Conservation (phyloP, 23 tunicate genomes). For the Trididemnum miniatum region DNA sequence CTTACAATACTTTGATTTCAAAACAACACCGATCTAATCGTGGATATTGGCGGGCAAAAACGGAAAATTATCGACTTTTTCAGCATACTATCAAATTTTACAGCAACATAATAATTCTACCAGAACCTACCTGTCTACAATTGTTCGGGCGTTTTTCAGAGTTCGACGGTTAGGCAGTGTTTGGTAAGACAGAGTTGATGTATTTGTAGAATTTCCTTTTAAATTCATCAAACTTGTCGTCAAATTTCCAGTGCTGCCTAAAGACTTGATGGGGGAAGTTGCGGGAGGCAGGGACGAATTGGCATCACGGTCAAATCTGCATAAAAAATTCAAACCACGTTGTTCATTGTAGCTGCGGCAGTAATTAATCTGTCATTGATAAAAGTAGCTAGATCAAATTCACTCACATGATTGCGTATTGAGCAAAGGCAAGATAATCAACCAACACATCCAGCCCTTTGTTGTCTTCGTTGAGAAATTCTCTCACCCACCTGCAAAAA, state of each 20-base stretch:
- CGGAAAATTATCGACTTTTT: too few species aligned
- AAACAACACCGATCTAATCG: too few species aligned
- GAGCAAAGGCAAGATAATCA: slow-evolving; percentile 92
- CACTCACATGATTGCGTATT: slow-evolving; percentile 93
- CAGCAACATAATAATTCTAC: too few species aligned
- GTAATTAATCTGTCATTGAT: too few species aligned
- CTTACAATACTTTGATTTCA: too few species aligned
- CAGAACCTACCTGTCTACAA: slow-evolving; percentile 69
- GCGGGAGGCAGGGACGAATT: slow-evolving; percentile 9
- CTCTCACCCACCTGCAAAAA: slow-evolving; percentile 92
- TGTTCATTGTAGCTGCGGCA: too few species aligned
- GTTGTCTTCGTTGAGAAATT: slow-evolving; percentile 91
- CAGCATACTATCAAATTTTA: too few species aligned
- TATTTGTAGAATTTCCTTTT: neutral
- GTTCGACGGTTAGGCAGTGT: slow-evolving; percentile 80
- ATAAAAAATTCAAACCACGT: neutral
- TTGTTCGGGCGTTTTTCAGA: slow-evolving; percentile 75
- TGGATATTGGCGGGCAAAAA: too few species aligned
- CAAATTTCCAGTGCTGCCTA: slow-evolving; percentile 51
- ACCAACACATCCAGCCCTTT: slow-evolving; percentile 95
- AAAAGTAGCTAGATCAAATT: too few species aligned
- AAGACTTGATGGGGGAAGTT: slow-evolving; percentile 19
- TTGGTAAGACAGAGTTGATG: slow-evolving; percentile 34
- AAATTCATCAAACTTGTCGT: slow-evolving; percentile 25
- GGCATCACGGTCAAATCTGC: slow-evolving; percentile 30